Base-by-base conservation (phyloP, 2,113 vertebrate species). In the Gadus macrocephalus region DNA sequence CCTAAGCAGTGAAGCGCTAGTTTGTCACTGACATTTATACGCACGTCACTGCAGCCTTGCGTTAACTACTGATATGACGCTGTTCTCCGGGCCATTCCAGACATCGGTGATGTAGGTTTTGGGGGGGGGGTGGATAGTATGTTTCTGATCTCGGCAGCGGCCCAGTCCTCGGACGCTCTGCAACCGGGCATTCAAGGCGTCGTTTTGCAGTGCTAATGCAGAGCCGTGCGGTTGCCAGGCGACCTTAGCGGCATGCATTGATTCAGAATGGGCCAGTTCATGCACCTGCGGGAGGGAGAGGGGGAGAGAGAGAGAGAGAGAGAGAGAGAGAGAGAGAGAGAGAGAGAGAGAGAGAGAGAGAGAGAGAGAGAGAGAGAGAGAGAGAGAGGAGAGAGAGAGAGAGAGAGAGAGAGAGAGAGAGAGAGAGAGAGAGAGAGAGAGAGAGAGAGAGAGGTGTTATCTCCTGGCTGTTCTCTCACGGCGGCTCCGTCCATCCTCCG, bases 221-320 rank as follows among this genome's bases (percentile, higher is more conserved):
- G 77, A 77, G 68, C 60, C 71, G 81, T 83, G 84, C 76, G 76
- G 90, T 93, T 93, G 88, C 90, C 86, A 85, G 78, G 90, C 84
- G 78, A 92, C 89, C 66, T 58, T 77, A 81, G 80, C 85, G 83
- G 73, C 81, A 69, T 75, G 74, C 83, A 75, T 84, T 53, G 64
- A 89, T 85, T 84, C 80, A 75, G 81, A 89, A 86, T 80, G 83
- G 84, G 81, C 86, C 89, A 80, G 84, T 22, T 81, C 86, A 88
- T 82, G 81, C 83, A 90, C 81, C 81, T 81, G 80, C 76, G 79
- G 49, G 20, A 65, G 1, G 9, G 9, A 3, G 11, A 69, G 79
- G 73, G 75, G 66, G 78, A 86, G 79, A 80, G 81, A 84, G 71
- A 72, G 83, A 81, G 85, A 58, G 17, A 58, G 55, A 49, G 42